Conservation (phyloP, 2,113 vertebrate species). For the Neogobius melanostomus region DNA sequence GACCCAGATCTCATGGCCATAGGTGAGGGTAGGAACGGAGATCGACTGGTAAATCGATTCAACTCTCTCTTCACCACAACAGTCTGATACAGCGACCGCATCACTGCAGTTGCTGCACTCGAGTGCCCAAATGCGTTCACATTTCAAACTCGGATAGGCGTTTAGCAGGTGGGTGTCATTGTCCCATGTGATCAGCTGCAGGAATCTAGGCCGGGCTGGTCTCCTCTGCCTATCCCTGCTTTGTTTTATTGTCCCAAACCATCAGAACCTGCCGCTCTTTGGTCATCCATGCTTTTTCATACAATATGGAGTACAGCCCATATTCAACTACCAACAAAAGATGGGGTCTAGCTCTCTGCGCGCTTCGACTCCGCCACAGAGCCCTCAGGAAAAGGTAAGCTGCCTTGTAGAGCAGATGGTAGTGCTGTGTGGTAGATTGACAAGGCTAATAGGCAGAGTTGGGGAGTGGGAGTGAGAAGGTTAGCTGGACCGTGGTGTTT, state of each 20-base stretch:
- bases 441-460: slow-evolving; percentile 1
- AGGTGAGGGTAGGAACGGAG: no score
- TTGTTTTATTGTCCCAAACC: slow-evolving; percentile 8
- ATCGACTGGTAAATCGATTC: no score
- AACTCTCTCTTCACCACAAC: no score
- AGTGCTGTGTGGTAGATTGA: slow-evolving; percentile 13
- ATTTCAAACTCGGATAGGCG: slow-evolving; percentile 4
- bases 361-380: slow-evolving; percentile 72
- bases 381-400: slow-evolving; percentile 69
- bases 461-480: not conserved
- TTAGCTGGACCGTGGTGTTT: not conserved
- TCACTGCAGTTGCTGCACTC: no score
- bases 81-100: no score
- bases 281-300: not conserved
- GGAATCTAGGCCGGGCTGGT: slow-evolving; percentile 59
- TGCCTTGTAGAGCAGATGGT: not conserved
- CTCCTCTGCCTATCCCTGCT: slow-evolving; percentile 13
- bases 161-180: slow-evolving; percentile 63
- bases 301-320: slow-evolving; percentile 59
- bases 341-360: slow-evolving; percentile 70
- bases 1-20: no score
- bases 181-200: slow-evolving; percentile 50
- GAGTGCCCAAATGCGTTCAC: not conserved
- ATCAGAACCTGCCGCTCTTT: not conserved
- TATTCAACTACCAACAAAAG: slow-evolving; percentile 44